Base-by-base conservation (phyloP, 2,888 invertebrate species). In the Agrochola lota region DNA sequence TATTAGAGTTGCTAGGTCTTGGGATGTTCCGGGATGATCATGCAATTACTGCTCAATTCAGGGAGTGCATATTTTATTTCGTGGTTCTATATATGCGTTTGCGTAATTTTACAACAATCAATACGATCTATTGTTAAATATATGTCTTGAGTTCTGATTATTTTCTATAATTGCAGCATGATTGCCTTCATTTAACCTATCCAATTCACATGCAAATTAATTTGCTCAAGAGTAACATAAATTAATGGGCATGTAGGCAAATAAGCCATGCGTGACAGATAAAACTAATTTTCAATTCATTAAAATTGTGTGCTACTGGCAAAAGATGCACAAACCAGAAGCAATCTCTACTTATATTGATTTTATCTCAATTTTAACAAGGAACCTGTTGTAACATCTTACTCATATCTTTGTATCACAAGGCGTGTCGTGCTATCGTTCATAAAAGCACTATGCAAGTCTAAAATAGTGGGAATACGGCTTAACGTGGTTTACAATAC, bases 361-460 rank as follows among this genome's bases (percentile, higher is more conserved):
- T 86, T 67, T 83, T 83, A 85, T 81, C 80, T 84, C 20, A 71
- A 20, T 75, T 84, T 72, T 77, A 87, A 88, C 86, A 84, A 81
- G 85, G 88, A 88, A 88, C 85, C 85, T 81, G 66, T 78, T 74
- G 85, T 87, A 87, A 78, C 81, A 83, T 81, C 81, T 82, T 79
- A 84, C 79, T 85, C 86, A 59, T 81, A 88, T 80, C 86, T 83
- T 85, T 85, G 71, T 85, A 83, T 78, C 82, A 70, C 72, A 78
- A 85, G 78, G 84, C 82, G 84, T 85, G 89, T 92, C 91, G 89
- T 91, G 91, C 91, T 91, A 87, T 68, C 71, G 79, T 78, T 85
- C 84, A 89, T 88, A 90, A 88, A 89, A 85, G 40, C 57, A 26
- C 55, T 49, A 66, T 83, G 26, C 67, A 75, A 69, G 80, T 77